phyloP scores from a whole-genome alignment of 2,113 vertebrate genomes.

The Pyrgilauda ruficollis region DNA sequence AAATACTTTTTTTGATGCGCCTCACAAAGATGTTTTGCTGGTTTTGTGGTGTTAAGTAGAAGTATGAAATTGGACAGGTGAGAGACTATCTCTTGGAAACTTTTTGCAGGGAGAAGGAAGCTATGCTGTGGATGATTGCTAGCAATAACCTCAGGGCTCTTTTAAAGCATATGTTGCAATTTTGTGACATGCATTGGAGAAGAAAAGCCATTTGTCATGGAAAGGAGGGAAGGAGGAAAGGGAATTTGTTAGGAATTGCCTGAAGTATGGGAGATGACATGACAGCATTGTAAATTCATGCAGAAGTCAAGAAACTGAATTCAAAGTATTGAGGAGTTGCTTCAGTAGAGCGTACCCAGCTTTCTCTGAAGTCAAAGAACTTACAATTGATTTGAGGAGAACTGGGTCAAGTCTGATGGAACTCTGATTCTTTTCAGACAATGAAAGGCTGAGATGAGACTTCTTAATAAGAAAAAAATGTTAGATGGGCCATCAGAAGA shows the following conservation, averaged over 20 bases:
- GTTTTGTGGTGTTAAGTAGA: neutral
- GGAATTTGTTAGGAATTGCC: neutral
- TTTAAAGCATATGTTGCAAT: neutral
- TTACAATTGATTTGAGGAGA: neutral
- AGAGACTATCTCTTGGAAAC: neutral
- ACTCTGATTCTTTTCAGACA: neutral
- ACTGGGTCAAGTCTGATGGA: neutral
- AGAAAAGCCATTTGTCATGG: neutral
- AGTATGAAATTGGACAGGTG: neutral
- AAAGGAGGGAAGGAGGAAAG: neutral
- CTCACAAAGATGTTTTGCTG: neutral
- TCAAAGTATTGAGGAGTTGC: neutral
- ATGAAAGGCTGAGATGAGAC: neutral
- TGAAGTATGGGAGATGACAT: neutral
- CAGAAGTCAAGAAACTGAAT: neutral
- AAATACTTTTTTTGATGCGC: neutral
- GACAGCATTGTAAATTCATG: neutral
- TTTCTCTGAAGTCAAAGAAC: neutral
- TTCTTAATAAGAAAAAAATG: neutral
- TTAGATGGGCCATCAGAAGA: neutral
- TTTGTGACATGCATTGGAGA: neutral
- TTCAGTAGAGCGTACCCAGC: neutral
- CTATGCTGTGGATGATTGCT: neutral
- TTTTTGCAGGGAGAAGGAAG: neutral
- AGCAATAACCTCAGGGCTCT: neutral